phyloP scores from a whole-genome alignment of 2,113 vertebrate genomes.

The Megatriorchis doriae region DNA sequence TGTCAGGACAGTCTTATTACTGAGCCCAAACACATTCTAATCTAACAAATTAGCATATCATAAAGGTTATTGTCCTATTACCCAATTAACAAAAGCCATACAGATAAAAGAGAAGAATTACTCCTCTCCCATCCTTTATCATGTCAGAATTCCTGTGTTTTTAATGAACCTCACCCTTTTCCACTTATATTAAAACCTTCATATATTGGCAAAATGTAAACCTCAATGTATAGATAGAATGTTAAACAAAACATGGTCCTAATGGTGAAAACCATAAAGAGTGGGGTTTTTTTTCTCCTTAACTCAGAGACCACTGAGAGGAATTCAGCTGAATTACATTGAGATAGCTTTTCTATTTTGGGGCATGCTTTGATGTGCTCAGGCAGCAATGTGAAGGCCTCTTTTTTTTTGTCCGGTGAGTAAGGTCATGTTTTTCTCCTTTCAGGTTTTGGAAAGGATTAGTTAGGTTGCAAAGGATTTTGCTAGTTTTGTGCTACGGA shows the following conservation, averaged over 20 bases:
- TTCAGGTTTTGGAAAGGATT: background rate
- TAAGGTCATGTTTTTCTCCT: background rate
- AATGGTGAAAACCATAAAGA: background rate
- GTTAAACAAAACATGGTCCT: background rate
- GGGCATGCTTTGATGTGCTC: background rate
- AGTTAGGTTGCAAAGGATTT: background rate
- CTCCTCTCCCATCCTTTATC: background rate
- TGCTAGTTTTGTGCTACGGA: background rate
- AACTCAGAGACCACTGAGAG: background rate
- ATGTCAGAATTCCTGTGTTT: background rate
- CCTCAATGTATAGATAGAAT: background rate
- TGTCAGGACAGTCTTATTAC: background rate
- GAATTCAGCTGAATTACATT: background rate
- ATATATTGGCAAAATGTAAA: background rate
- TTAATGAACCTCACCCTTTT: background rate
- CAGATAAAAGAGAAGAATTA: background rate
- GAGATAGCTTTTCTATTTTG: background rate
- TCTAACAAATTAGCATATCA: background rate
- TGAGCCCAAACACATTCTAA: background rate
- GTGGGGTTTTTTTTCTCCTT: accelerated
- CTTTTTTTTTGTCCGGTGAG: background rate
- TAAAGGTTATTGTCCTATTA: background rate
- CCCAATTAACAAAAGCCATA: background rate
- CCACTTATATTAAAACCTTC: background rate
- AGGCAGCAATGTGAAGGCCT: background rate